Evolutionary conservation across 2,888 invertebrate genomes (phyloP), one percentile per base, ranked within the genome.

Genomic region (Aphrophora alni): DNA sequence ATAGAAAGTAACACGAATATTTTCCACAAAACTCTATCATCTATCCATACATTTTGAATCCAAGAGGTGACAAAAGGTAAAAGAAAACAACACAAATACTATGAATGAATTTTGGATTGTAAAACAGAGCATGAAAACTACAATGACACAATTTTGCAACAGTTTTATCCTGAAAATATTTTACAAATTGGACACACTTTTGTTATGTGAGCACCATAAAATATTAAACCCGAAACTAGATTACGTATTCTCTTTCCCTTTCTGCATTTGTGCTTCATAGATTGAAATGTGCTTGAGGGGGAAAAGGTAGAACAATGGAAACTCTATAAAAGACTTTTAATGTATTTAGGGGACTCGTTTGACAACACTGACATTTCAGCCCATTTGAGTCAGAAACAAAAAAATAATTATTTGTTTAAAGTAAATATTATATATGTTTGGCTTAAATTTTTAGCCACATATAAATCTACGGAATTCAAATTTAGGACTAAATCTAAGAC

Each of bases 81-180:
- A 59, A 59, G 4, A 59, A 44, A 44, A 44, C 44, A 44, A 59
- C 59, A 59, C 59, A 59, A 21, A 14, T 59, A 59, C 21, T 59
- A 59, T 21, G 59, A 59, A 59, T 59, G 59, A 59, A 59, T 59
- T 59, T 59, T 59, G 59, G 59, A 59, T 59, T 59, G 59, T 59
- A 59, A 59, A 59, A 59, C 59, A 59, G 59, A 59, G 59, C 59
- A 59, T 59, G 59, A 59, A 59, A 59, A 59, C 59, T 59, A 59
- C 59, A 59, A 59, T 59, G 59, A 59, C 59, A 59, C 59, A 59
- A 59, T 59, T 59, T 59, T 21, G 59, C 59, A 21, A 59, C 59
- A 59, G 59, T 59, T 59, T 59, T 59, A 59, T 59, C 59, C 59
- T 59, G 59, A 59, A 59, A 59, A 21, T 59, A 59, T 59, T 59